Conservation (phyloP, 2,888 invertebrate species). For the Folsomia manolachei region DNA sequence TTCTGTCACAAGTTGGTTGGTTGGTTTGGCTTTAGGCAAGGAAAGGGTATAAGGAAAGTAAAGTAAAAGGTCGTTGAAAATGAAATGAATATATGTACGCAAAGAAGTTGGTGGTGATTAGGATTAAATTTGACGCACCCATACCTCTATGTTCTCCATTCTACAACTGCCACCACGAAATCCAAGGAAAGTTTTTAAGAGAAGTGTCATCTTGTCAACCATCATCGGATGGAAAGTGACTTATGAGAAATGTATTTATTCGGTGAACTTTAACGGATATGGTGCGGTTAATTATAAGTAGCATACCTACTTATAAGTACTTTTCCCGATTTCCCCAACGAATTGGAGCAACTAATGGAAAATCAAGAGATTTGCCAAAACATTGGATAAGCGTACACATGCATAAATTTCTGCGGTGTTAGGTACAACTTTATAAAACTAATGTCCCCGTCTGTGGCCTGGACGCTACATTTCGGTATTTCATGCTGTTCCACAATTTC, state of each 20-base stretch:
- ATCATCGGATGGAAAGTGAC: background rate
- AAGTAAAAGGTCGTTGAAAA: too few relatives aligned
- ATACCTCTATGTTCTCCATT: background rate
- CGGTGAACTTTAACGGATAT: background rate
- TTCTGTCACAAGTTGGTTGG: background rate
- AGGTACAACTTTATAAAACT: too few relatives aligned
- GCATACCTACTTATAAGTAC: too few relatives aligned
- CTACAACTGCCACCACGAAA: background rate
- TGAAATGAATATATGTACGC: background rate
- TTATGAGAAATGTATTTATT: too few relatives aligned
- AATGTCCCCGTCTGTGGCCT: too few relatives aligned
- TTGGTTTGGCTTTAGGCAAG: background rate
- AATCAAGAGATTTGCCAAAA: conserved; percentile 7
- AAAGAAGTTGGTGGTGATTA: background rate
- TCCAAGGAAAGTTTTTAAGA: background rate
- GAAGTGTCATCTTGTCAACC: background rate
- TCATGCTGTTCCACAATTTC: too few relatives aligned
- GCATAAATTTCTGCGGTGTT: background rate
- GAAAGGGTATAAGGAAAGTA: background rate
- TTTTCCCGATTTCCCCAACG: too few relatives aligned
- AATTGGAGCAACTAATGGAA: background rate
- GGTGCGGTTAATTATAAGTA: too few relatives aligned
- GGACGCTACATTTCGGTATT: too few relatives aligned
- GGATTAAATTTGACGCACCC: background rate
- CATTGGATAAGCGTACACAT: background rate